Conservation (phyloP, 2,888 invertebrate genomes). For the Parthenolecanium corni region DNA sequence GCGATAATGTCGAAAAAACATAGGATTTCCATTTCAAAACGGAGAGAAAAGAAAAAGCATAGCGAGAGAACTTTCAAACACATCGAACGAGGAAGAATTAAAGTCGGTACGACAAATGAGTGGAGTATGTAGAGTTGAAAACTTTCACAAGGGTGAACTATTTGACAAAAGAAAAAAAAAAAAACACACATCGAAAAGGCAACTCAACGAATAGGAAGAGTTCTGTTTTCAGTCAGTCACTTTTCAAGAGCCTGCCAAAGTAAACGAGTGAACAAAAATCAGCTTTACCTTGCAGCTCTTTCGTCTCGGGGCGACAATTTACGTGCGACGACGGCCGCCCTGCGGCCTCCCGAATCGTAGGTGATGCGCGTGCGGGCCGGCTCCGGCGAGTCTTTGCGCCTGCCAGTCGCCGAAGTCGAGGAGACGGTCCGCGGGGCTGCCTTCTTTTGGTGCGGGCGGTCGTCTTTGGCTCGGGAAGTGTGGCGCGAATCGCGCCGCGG, state of each 20-base stretch:
- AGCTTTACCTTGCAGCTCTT: slow-evolving; percentile 14
- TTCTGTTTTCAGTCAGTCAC: background rate
- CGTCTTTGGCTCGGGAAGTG: slow-evolving; percentile 2
- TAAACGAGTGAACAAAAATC: background rate
- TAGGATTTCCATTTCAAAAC: no score
- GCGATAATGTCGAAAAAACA: no score
- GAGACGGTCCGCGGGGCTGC: background rate
- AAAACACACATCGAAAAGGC: background rate
- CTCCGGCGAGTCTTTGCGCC: slow-evolving; percentile 16
- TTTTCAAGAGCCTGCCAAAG: background rate
- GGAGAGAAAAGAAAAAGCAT: no score
- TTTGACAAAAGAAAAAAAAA: background rate
- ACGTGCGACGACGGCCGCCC: background rate
- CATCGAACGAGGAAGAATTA: no score
- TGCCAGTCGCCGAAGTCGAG: background rate
- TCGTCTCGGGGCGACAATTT: slow-evolving; percentile 19
- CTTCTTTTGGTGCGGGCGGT: background rate
- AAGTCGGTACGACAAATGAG: no score
- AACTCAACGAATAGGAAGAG: background rate
- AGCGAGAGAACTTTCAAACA: no score
- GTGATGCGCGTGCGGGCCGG: background rate
- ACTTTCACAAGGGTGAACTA: background rate
- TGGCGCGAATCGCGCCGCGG: background rate
- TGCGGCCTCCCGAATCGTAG: background rate
- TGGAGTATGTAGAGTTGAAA: no score